phyloP scores from a whole-genome alignment of 2,888 invertebrate species.

The Xestia c-nigrum region DNA sequence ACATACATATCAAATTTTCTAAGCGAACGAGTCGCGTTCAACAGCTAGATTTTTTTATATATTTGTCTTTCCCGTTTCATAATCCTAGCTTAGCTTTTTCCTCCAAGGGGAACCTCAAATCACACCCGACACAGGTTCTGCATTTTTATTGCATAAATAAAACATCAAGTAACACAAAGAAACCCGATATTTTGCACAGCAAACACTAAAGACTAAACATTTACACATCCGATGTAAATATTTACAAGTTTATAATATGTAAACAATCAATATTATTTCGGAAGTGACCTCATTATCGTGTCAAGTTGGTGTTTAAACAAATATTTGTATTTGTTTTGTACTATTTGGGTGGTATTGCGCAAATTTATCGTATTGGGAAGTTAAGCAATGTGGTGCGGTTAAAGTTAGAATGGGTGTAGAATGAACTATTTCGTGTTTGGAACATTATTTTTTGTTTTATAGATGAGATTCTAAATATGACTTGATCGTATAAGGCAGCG shows the following conservation, averaged over 20 bases:
- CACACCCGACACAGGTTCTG: background rate
- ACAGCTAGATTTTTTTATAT: too few relatives aligned
- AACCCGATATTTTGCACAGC: constrained; percentile 27
- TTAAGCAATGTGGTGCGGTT: background rate
- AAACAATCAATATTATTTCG: constrained; percentile 50
- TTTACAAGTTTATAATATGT: constrained; percentile 41
- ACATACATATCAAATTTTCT: too few relatives aligned
- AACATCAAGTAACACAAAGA: constrained; percentile 20
- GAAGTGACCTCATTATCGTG: constrained; percentile 39
- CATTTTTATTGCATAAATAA: constrained; percentile 1
- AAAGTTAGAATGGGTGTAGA: background rate
- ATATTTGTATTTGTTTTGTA: constrained; percentile 6
- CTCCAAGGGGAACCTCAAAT: background rate
- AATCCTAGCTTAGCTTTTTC: background rate
- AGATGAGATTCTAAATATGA: background rate
- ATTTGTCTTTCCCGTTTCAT: background rate
- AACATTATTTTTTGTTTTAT: background rate
- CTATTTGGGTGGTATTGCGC: background rate
- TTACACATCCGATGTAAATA: constrained; percentile 39
- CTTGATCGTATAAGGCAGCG: too few relatives aligned
- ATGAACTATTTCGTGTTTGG: background rate
- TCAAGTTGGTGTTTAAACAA: constrained; percentile 19
- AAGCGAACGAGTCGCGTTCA: too few relatives aligned
- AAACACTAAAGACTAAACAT: constrained; percentile 13
- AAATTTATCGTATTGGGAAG: background rate